Percentiles rank a stretch among this genome's conserved stretches.
phyloP scores from a whole-genome alignment of 2,888 invertebrate species.

The Heliconius cydno region DNA sequence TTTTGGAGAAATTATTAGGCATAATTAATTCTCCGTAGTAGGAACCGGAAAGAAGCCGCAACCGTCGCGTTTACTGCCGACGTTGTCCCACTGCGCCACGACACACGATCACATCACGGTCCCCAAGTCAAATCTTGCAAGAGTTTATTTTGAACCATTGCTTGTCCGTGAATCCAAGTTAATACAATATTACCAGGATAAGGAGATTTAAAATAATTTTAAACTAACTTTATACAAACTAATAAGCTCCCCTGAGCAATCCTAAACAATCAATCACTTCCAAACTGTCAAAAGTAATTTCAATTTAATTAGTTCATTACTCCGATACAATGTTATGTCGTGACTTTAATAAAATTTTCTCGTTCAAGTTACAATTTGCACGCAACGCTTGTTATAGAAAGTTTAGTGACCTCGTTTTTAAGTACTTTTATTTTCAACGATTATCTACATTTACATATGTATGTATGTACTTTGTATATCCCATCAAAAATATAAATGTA shows the following conservation, averaged over 20 bases:
- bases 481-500: too few relatives aligned
- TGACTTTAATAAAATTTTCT: not conserved
- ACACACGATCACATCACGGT: not conserved
- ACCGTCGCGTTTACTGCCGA: not conserved
- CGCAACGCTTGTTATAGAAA: constrained; percentile 15
- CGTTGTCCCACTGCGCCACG: not conserved
- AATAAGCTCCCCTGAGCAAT: not conserved
- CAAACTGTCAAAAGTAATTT: not conserved
- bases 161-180: not conserved
- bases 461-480: too few relatives aligned
- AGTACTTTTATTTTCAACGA: not conserved
- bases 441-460: too few relatives aligned
- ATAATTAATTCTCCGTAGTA: too few relatives aligned
- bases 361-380: not conserved
- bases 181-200: not conserved
- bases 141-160: too few relatives aligned
- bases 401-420: constrained; percentile 8
- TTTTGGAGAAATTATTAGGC: too few relatives aligned
- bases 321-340: not conserved
- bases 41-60: not conserved
- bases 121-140: too few relatives aligned
- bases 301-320: not conserved
- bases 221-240: not conserved
- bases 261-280: not conserved
- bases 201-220: not conserved